Conservation (phyloP, 2,888 invertebrate species). For the Salticus scenicus region DNA sequence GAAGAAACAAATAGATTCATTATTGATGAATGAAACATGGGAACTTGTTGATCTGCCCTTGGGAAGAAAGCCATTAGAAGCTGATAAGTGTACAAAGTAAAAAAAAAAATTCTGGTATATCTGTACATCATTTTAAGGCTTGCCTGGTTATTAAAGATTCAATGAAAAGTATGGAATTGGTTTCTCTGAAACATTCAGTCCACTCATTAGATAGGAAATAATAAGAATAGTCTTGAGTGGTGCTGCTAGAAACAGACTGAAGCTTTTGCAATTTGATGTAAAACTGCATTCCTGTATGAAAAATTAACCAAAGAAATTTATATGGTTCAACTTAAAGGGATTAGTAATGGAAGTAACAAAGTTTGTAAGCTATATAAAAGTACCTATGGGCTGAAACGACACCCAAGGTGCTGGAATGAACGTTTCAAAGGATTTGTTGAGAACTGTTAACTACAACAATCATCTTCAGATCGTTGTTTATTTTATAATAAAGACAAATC, state of each 20-base stretch:
- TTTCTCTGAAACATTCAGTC: constrained; percentile 71
- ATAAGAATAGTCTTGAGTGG: constrained; percentile 56
- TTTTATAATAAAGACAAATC: too few species aligned
- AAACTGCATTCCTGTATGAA: constrained; percentile 71
- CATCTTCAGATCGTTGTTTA: too few species aligned
- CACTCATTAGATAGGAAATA: constrained; percentile 52
- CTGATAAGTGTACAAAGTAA: constrained; percentile 5
- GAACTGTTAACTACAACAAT: too few species aligned
- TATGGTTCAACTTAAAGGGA: too few species aligned
- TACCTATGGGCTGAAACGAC: too few species aligned
- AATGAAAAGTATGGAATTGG: constrained; percentile 66
- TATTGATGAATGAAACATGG: neutral
- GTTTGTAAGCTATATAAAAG: too few species aligned
- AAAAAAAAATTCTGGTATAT: constrained; percentile 20
- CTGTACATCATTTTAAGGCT: constrained; percentile 75
- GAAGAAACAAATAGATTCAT: constrained; percentile 1
- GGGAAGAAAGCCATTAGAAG: neutral
- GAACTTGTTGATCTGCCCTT: neutral
- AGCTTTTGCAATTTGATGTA: constrained; percentile 69
- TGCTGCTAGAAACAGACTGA: constrained; percentile 30
- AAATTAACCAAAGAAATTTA: constrained; percentile 10
- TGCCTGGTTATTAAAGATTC: constrained; percentile 70
- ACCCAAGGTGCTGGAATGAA: too few species aligned
- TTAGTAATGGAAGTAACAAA: too few species aligned
- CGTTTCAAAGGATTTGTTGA: too few species aligned